phyloP scores from a whole-genome alignment of 2,888 invertebrate species.

The Nymphalis c-album region DNA sequence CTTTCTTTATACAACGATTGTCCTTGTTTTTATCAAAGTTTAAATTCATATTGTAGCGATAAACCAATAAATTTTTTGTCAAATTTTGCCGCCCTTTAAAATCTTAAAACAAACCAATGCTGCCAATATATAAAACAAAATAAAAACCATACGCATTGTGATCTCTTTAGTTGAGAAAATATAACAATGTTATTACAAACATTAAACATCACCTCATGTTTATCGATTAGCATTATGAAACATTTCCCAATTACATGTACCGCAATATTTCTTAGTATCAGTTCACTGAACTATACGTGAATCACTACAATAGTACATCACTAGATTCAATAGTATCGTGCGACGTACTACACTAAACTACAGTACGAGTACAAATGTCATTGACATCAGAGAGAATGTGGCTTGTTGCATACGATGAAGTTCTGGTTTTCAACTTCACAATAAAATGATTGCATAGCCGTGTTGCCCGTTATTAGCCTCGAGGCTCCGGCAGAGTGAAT shows the following conservation, averaged over 20 bases:
- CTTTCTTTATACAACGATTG: no score
- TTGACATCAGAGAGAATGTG: slow-evolving; percentile 38
- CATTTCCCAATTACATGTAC: not conserved
- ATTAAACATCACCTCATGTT: no score
- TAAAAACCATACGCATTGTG: no score
- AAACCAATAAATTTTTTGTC: not conserved
- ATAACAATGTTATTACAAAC: no score
- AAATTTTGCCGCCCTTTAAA: not conserved
- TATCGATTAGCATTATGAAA: not conserved
- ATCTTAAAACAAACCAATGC: not conserved
- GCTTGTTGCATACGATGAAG: slow-evolving; percentile 25
- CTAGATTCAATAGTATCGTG: slow-evolving; percentile 7
- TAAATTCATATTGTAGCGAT: not conserved
- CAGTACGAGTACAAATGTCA: slow-evolving; percentile 36
- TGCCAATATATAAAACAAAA: not conserved
- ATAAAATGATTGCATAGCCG: slow-evolving; percentile 42
- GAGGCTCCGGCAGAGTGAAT: slow-evolving; percentile 32
- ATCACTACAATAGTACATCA: slow-evolving; percentile 9
- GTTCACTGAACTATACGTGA: not conserved
- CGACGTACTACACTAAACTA: slow-evolving; percentile 6
- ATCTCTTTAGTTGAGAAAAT: no score
- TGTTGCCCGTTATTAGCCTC: slow-evolving; percentile 42
- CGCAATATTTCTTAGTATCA: not conserved
- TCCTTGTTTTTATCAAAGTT: not conserved
- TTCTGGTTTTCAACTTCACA: slow-evolving; percentile 9